Base-by-base conservation (phyloP, 2,797 vertebrate species). In the Acanthiza pusilla region DNA sequence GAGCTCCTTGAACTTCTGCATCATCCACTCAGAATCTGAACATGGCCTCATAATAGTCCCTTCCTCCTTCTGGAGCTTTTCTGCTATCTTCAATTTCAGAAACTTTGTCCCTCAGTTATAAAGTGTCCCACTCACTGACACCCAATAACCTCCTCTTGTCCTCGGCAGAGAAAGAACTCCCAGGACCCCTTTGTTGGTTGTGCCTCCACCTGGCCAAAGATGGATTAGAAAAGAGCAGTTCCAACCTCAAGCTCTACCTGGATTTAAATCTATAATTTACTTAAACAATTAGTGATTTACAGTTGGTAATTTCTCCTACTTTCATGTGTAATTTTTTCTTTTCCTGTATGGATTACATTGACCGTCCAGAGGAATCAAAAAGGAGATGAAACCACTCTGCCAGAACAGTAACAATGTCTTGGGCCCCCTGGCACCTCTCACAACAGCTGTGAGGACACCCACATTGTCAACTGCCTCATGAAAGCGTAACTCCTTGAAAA, bases 1-100 rank as follows among this genome's bases (percentile, higher is more conserved):
- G 0, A 95, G 70, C 89, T 93, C 70, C 91, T 93, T 94, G 91
- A 96, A 93, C 93, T 95, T 58, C 85, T 75, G 62, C 40, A 3
- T 54, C 89, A 85, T 57, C 89, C 85, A 91, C 89, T 88, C 89
- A 26, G 76, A 86, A 91, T 40, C 50, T 62, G 54, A 88, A 38
- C 30, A 12, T 2, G 13, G 66, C 74, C 67, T 63, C 63, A 3
- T 8, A 47, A 53, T 19, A 20, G 9, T 63, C 60, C 15, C 48
- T 63, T 78, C 50, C 14, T 84, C 79, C 55, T 60, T 16, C 65
- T 50, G 15, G 70, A 72, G 43, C n/a, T 75, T n/a, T 74, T 60
- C 54, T 45, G 2, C 17, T 60, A 7, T 54, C 63, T 88, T 16
- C 47, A 11, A 27, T 71, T 73, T 86, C 76, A 76, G 27, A 54